Evolutionary conservation across 2,113 vertebrate genomes (phyloP), one percentile per base, ranked within the genome.

Genomic region (Prunella fulvescens): DNA sequence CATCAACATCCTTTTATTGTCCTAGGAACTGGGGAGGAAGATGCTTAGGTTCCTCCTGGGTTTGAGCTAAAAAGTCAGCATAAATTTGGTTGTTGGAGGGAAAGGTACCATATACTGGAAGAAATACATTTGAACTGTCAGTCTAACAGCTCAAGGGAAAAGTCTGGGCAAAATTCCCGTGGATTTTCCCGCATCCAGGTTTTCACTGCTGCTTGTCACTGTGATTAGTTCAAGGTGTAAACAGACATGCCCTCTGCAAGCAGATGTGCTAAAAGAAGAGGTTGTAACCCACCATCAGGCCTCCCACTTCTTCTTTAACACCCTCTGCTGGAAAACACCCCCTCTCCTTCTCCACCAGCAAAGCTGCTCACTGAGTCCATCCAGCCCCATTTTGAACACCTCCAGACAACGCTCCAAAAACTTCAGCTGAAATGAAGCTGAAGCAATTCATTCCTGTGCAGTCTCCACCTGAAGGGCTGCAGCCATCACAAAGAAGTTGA

Each of bases 141-240:
- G 35, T 45, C 24, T 80, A 77, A 88, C 62, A 91, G 60, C 84
- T 85, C 60, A 70, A 61, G 90, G 74, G 79, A 93, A 83, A 80
- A 86, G 51, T 66, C 93, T 95, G 95, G 88, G 94, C 95, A 97
- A 58, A 93, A 90, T 91, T 96, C 92, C 84, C 67, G 33, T 65
- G 86, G 86, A 94, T 93, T 89, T 93, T 90, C 83, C 71, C 0
- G 0, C 50, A 28, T 83, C 74, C 81, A 88, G 67, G 74, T 90
- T 95, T 93, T 92, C 89, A 50, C 92, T 95, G 86, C 57, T 64
- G 53, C 44, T 90, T 95, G 95, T 96, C 96, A 92, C 81, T 95
- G 94, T 84, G 89, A 95, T 95, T 91, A 93, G 80, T 64, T 87
- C 80, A 92, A 95, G 73, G 91, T 95, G 89, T 91, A 81, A 95